phyloP scores from a whole-genome alignment of 2,888 invertebrate species.

The Saturnia pavonia region DNA sequence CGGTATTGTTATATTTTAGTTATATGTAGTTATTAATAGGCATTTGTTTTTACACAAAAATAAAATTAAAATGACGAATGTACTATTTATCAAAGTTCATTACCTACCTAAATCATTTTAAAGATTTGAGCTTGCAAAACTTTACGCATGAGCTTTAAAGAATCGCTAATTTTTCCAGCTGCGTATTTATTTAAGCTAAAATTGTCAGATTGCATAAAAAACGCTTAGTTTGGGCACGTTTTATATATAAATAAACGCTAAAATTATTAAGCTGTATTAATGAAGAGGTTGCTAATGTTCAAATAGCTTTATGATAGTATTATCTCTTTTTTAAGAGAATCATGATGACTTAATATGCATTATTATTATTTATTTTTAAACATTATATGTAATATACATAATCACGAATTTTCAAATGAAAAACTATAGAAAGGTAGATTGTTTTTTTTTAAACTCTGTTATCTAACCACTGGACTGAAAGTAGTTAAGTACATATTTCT shows the following conservation, averaged over 20 bases:
- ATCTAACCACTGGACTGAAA: background rate
- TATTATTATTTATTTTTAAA: too few species aligned
- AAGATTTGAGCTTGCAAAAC: background rate
- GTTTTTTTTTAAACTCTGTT: background rate
- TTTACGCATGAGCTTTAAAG: background rate
- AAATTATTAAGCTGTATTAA: background rate
- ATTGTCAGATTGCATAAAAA: too few species aligned
- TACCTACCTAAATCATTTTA: too few species aligned
- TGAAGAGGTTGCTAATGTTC: background rate
- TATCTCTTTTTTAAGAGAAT: background rate
- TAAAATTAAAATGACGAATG: background rate
- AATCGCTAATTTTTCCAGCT: background rate
- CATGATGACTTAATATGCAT: too few species aligned
- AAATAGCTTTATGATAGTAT: background rate
- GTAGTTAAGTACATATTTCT: constrained; percentile 26
- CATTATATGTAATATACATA: background rate
- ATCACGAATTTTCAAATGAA: too few species aligned
- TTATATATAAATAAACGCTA: background rate
- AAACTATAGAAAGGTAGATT: background rate
- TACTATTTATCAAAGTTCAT: background rate
- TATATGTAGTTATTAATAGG: background rate
- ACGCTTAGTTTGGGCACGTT: background rate
- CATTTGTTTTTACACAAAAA: background rate
- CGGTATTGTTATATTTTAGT: too few species aligned
- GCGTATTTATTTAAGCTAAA: too few species aligned